Percentiles rank a stretch among this genome's conserved stretches.
phyloP scores from a whole-genome alignment of 2,113 vertebrate genomes.

The Spermophilus dauricus region DNA sequence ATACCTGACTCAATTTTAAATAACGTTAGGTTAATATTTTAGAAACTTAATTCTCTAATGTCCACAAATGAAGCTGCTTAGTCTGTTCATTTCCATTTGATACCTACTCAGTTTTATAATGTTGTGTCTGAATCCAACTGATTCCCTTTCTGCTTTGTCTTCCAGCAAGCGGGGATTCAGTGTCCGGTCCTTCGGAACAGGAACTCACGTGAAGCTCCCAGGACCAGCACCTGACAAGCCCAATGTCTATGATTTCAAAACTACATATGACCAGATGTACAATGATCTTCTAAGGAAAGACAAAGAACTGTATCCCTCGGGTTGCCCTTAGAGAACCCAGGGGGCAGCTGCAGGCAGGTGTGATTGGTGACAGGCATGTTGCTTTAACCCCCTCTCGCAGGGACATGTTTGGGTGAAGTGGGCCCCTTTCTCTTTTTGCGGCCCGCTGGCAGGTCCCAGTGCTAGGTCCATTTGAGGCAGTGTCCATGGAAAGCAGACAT shows the following conservation, averaged over 20 bases:
- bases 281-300: constrained; percentile 99
- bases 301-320: constrained; percentile 99
- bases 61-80: neutral
- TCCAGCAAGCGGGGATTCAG: constrained; percentile 98
- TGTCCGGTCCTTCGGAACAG: constrained; percentile 98
- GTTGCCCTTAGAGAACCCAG: constrained; percentile 81
- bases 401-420: constrained; percentile 30
- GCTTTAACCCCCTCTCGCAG: constrained; percentile 72
- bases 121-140: neutral
- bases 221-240: constrained; percentile 99
- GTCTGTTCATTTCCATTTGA: neutral
- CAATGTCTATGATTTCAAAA: constrained; percentile 99
- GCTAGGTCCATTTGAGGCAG: constrained; percentile 49
- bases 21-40: neutral
- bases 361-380: constrained; percentile 76
- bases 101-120: neutral
- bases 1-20: too few relatives aligned
- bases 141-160: constrained; percentile 73
- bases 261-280: constrained; percentile 99
- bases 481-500: constrained; percentile 4
- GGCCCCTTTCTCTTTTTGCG: neutral
- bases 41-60: neutral
- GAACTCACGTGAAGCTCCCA: constrained; percentile 97
- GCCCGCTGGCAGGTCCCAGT: constrained; percentile 64
- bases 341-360: constrained; percentile 83